Base-by-base conservation (phyloP, 2,888 invertebrate genomes). In the Oxytorus armatus region DNA sequence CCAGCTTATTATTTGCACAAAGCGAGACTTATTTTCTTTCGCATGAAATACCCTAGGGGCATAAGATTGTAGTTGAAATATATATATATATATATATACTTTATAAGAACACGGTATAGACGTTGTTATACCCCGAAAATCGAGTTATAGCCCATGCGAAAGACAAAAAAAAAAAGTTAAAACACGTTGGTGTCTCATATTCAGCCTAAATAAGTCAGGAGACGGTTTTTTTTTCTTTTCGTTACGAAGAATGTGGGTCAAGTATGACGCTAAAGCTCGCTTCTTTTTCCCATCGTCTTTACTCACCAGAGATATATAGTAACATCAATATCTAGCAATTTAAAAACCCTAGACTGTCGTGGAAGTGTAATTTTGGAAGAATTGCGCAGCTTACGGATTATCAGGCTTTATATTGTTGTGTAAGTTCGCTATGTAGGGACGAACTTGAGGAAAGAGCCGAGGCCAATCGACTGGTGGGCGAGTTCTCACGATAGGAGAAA, bases 401-500 rank as follows among this genome's bases (percentile, higher is more conserved):
- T 73, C 51, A 42, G 72, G 51, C 33, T 47, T 65, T 65, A 65
- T 8, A 55, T 44, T 55, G 36, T n/a, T n/a, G n/a, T n/a, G 73
- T n/a, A 53, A 39, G 51, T 42, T 55, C n/a, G 25, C 8, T 18
- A 29, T 57, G 18, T 44, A 8, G 16, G 18, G 55, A 29, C 29
- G 21, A 10, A 55, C 66, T 66, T n/a, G 53, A 25, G 39, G 55
- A 55, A 68, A 29, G n/a, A 69, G 29, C 53, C 53, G 66, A 69
- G 61, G 72, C 77, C 68, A 49, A 69, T 77, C 73, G 61, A 63
- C 47, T 66, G 25, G 23, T 61, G 65, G 73, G 39, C 53, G 44
- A 51, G 55, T 49, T 66, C 68, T 72, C 57, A 69, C 70, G 53
- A 47, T 16, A 49, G 47, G 44, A 68, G 66, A 77, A 73, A 74